Evolutionary conservation across 2,797 vertebrate genomes (phyloP), one percentile per base, ranked within the genome.

Genomic region (Hemibagrus guttatus): DNA sequence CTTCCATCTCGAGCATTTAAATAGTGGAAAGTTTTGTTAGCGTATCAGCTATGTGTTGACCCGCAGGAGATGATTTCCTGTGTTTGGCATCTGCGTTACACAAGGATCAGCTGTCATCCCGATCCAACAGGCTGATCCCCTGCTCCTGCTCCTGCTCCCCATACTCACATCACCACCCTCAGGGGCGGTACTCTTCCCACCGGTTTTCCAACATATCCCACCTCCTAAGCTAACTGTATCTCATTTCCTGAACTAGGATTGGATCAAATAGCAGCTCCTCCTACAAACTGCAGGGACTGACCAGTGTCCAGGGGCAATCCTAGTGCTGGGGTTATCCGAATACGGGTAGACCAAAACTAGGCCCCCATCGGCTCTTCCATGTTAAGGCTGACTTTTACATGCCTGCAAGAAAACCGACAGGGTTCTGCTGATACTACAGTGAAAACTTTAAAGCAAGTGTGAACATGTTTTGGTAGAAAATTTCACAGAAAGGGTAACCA

Each of bases 71-170:
- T 85, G 63, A 81, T 79, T 72, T 58, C 19, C 64, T 31, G 64
- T 52, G 86, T 69, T 86, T 68, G 63, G 64, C 84, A 76, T 87
- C 86, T 85, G 84, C 64, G 83, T 68, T 49, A 85, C 84, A 78
- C 88, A 59, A 76, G 12, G 81, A 81, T 94, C 94, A 95, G 95
- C 95, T 96, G 95, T 95, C 94, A 95, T 92, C 91, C 87, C 90
- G 35, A 83, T 79, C 87, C 61, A 66, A 83, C 86, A 85, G 85
- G 87, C 88, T 87, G 85, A 71, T 89, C 56, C 74, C 89, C 64
- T 87, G 85, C 49, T 69, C 92, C 64, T 87, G 85, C 49, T 69
- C 92, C 94, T 93, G 78, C 80, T 82, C 80, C n/a, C 63, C 63
- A 93, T 93, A 93, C 93, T 93, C 92, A 89, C 93, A 91, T 71